Evolutionary conservation across 2,797 vertebrate species (phyloP).

Genomic region (Chrosomus eos): DNA sequence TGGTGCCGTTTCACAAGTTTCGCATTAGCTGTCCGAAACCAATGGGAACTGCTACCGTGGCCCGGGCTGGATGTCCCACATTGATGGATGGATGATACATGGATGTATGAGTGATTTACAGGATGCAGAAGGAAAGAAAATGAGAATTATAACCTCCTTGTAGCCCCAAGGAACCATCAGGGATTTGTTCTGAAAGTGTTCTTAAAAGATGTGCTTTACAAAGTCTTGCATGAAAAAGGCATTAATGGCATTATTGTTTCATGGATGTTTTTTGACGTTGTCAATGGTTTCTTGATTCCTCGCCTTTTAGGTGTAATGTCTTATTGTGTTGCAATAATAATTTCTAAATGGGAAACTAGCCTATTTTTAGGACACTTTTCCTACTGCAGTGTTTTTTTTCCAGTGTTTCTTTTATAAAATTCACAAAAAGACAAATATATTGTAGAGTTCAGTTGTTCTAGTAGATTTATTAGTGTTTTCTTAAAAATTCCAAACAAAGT

Average conservation of each 20-base stretch:
- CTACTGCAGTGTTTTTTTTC: background rate
- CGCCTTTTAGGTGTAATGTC: background rate
- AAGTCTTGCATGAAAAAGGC: background rate
- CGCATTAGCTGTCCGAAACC: slow-evolving; percentile 49
- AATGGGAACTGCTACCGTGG: slow-evolving; percentile 44
- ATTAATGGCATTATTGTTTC: background rate
- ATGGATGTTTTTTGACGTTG: background rate
- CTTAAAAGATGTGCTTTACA: background rate
- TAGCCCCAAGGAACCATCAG: slow-evolving; percentile 17
- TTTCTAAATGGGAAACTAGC: background rate
- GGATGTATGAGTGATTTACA: slow-evolving; percentile 32
- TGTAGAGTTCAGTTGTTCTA: background rate
- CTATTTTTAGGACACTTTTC: background rate
- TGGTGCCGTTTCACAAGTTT: slow-evolving; percentile 23
- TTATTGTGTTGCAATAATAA: background rate
- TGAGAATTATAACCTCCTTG: background rate
- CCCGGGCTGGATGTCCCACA: slow-evolving; percentile 36
- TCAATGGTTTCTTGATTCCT: background rate
- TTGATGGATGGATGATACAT: slow-evolving; percentile 34
- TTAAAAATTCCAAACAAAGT: background rate
- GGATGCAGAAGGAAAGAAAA: slow-evolving; percentile 23
- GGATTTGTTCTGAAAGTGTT: slow-evolving; percentile 16
- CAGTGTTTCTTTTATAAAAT: background rate
- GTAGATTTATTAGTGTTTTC: background rate
- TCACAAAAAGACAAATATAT: background rate